Evolutionary conservation across 2,888 invertebrate genomes (phyloP).

Genomic region (Drosophila sordidula): DNA sequence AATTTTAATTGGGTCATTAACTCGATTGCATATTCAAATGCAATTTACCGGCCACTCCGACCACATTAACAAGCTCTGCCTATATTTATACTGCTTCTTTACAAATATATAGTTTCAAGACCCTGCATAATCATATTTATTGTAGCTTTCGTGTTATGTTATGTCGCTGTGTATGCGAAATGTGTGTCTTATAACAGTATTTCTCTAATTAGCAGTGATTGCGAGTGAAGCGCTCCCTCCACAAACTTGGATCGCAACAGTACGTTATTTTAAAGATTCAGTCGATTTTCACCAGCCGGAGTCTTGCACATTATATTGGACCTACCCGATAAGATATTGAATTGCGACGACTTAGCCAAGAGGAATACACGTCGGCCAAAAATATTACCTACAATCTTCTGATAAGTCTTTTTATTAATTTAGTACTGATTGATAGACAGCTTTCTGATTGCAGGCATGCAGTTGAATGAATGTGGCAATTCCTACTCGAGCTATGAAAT

Average conservation of each 20-base stretch:
- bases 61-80: conserved; percentile 1
- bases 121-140: conserved; percentile 3
- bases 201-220: conserved; percentile 44
- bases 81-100: not conserved
- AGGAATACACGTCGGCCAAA: conserved; percentile 11
- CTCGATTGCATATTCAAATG: conserved; percentile 61
- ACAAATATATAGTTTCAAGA: conserved; percentile 23
- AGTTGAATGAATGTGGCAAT: conserved; percentile 17
- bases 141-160: not conserved
- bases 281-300: not conserved
- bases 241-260: not conserved
- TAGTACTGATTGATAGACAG: conserved; percentile 7
- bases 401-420: conserved; percentile 30
- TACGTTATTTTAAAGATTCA: not conserved
- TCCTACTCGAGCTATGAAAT: not conserved
- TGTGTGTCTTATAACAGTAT: conserved; percentile 30
- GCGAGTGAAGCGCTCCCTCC: too few relatives aligned
- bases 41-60: conserved; percentile 32
- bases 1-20: conserved; percentile 76
- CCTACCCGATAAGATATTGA: conserved; percentile 41
- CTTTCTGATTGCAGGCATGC: conserved; percentile 1
- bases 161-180: conserved; percentile 4
- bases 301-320: conserved; percentile 16
- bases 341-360: conserved; percentile 2
- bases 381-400: conserved; percentile 1